Base-by-base conservation (phyloP, 2,888 invertebrate species). In the Mechanitis mazaeus region DNA sequence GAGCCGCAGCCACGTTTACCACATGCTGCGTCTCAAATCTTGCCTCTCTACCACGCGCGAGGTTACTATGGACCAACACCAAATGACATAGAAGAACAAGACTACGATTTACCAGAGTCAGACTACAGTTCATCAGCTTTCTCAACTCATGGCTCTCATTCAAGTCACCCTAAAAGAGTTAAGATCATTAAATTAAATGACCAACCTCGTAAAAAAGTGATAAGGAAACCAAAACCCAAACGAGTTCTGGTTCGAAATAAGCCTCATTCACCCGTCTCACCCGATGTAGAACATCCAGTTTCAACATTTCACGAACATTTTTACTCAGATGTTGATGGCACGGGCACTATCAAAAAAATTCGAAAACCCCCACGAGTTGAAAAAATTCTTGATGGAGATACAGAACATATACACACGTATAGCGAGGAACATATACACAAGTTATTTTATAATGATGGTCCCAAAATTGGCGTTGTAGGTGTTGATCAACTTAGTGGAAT, bases 371-470 rank as follows among this genome's bases (percentile, higher is more conserved):
- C 84, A 72, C 80, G 90, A 69, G 82, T 91, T 55, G 90, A 91
- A 77, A 91, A 91, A 80, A 90, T 89, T 68, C 80, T 91, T 67
- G 90, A 91, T 64, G 90, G 90, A 63, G 85, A 91, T 72, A 89
- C 87, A 66, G 91, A 91, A 76, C 91, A 91, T 65, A 88, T 91
- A 66, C 91, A 91, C 69, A 90, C 90, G 0, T 91, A 89, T 65
- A 90, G 85, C 66, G 91, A 90, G 70, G 91, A 91, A 69, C 90
- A 91, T 58, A 84, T 91, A 60, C 90, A 90, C 67, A 90, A 90
- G 70, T 72, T 90, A 61, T 75, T 88, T 2, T 89, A 77, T 65
- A 82, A 84, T 65, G 81, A 85, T 31, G 78, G 74, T 35, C 69
- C 79, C 1, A 83, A 83, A 61, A 61, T 76, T 2, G 74, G 76